phyloP scores from a whole-genome alignment of 92 coral and sea anemone species.

The Muricea muricata region DNA sequence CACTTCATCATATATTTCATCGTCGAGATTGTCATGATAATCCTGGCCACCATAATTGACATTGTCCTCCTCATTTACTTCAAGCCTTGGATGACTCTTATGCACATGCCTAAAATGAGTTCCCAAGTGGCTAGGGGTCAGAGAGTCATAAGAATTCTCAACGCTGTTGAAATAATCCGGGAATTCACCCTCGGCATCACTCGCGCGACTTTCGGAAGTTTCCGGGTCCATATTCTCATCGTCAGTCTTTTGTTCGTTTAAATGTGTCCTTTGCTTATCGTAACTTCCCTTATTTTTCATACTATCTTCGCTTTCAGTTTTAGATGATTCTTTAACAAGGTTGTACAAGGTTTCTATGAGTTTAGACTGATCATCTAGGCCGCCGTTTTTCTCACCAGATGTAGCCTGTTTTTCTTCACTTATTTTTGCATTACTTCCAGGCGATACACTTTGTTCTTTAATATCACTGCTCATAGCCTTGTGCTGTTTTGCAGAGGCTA shows the following conservation, averaged over 20 bases:
- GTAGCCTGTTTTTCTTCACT: neutral
- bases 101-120: neutral
- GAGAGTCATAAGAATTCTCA: neutral
- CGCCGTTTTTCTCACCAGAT: neutral
- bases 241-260: neutral
- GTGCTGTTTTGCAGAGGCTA: neutral
- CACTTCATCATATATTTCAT: constrained; percentile 19
- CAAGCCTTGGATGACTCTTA: neutral
- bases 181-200: neutral
- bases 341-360: constrained; percentile 27
- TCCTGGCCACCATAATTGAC: neutral
- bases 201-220: neutral
- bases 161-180: neutral
- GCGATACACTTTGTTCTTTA: neutral
- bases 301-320: neutral
- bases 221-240: neutral
- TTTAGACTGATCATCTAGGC: constrained; percentile 3
- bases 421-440: neutral
- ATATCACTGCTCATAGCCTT: neutral
- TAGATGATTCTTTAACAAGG: neutral
- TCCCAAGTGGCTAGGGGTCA: neutral
- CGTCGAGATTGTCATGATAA: neutral
- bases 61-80: neutral
- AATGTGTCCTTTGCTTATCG: neutral
- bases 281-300: neutral